Evolutionary conservation across 2,797 vertebrate species (phyloP).

Genomic region (Loriculus beryllinus): DNA sequence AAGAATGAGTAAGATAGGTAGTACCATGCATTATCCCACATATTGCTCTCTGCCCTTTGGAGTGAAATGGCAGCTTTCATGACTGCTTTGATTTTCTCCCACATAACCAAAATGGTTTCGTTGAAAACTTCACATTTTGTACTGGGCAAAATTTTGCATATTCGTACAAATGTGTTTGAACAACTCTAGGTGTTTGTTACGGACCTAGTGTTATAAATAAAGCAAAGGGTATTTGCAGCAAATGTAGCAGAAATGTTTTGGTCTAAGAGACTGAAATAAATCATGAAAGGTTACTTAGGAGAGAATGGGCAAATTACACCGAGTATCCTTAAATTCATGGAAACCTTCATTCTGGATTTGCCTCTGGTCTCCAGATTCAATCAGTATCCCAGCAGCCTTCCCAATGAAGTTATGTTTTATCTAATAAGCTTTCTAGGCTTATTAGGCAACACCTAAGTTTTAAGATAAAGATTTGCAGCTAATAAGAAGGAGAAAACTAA

Average conservation of each 20-base stretch:
- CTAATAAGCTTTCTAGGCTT: constrained; percentile 7
- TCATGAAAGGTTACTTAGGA: neutral
- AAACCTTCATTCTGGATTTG: neutral
- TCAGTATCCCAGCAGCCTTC: constrained; percentile 12
- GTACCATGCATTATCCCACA: neutral
- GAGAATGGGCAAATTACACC: constrained; percentile 7
- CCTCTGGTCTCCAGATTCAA: neutral
- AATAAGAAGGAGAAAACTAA: neutral
- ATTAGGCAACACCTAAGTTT: neutral
- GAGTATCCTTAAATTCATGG: neutral
- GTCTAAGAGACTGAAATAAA: neutral
- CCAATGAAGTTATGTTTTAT: constrained; percentile 14
- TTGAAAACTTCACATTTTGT: neutral
- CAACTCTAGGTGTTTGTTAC: neutral
- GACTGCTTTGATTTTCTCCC: neutral
- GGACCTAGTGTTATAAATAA: neutral
- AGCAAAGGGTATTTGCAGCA: neutral
- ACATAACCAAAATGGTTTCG: neutral
- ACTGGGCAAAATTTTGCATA: neutral
- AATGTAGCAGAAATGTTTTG: neutral
- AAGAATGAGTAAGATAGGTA: neutral
- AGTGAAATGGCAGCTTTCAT: neutral
- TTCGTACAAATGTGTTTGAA: neutral
- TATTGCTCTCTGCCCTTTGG: neutral
- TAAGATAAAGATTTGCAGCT: neutral